Conservation (phyloP, 1,140 invertebrate species). For the Lordiphosa clarofinis region DNA sequence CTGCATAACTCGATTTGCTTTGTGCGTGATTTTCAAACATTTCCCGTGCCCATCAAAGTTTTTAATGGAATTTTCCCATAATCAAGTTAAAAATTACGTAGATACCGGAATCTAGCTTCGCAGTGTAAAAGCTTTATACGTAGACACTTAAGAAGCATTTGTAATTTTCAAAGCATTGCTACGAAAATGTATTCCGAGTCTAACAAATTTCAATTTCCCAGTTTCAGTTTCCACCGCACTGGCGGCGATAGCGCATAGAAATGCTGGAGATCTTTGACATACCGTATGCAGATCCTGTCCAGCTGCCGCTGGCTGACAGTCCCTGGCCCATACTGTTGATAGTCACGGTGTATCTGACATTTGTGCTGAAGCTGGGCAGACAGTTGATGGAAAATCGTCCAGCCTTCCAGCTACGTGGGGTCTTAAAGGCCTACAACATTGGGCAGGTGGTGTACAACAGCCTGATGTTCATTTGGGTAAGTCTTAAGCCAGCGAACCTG, state of each 20-base stretch:
- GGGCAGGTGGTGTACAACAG: slow-evolving; percentile 81
- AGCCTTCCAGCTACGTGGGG: slow-evolving; percentile 87
- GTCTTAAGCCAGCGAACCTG: neutral
- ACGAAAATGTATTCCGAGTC: neutral
- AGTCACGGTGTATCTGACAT: slow-evolving; percentile 86
- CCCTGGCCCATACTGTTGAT: slow-evolving; percentile 86
- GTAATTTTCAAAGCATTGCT: too few relatives aligned
- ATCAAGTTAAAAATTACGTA: slow-evolving; percentile 48
- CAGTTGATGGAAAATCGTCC: slow-evolving; percentile 89
- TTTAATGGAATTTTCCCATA: slow-evolving; percentile 69
- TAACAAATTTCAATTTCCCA: neutral
- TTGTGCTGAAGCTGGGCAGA: slow-evolving; percentile 83
- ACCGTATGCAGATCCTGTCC: slow-evolving; percentile 26
- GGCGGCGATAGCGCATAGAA: neutral
- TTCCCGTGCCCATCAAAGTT: slow-evolving; percentile 46
- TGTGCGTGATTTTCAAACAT: slow-evolving; percentile 64
- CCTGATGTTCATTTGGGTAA: slow-evolving; percentile 18
- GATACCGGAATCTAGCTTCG: neutral
- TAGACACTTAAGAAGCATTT: too few relatives aligned
- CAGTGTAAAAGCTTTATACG: slow-evolving; percentile 1
- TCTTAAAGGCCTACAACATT: slow-evolving; percentile 89
- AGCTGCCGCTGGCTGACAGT: slow-evolving; percentile 84
- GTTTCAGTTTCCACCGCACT: neutral
- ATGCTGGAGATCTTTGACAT: slow-evolving; percentile 32
- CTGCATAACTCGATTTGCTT: slow-evolving; percentile 46